Conservation (phyloP, 2,797 vertebrate genomes). For the Hippopotamyrus pictus region DNA sequence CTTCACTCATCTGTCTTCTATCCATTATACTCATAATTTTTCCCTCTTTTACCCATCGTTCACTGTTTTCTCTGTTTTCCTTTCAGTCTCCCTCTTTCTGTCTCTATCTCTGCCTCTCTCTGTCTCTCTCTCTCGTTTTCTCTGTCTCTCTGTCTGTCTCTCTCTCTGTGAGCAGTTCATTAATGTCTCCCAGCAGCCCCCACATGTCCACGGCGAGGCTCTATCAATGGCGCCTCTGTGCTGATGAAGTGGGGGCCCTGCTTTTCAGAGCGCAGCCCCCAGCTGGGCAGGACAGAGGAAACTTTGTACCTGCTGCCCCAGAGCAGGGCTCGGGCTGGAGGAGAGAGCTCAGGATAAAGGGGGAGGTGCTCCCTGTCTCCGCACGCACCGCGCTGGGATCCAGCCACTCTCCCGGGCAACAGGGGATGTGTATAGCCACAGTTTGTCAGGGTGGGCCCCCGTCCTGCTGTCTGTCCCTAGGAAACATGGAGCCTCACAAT, state of each 20-base stretch:
- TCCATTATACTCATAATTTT: background rate
- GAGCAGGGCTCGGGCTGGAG: constrained; percentile 25
- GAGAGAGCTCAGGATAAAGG: background rate
- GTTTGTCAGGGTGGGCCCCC: constrained; percentile 52
- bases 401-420: constrained; percentile 38
- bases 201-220: constrained; percentile 44
- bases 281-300: constrained; percentile 53
- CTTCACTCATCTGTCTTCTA: background rate
- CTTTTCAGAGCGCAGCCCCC: constrained; percentile 35
- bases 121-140: background rate
- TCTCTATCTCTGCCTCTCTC: background rate
- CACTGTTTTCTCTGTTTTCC: background rate
- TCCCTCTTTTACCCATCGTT: background rate
- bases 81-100: background rate
- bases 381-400: constrained; percentile 50
- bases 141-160: background rate
- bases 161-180: constrained; percentile 41
- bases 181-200: constrained; percentile 40
- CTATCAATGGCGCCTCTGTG: constrained; percentile 63
- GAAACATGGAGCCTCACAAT: constrained; percentile 47
- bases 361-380: constrained; percentile 43
- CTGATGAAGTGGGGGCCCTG: constrained; percentile 47
- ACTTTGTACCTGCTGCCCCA: constrained; percentile 50
- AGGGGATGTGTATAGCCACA: constrained; percentile 56
- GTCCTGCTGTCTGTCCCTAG: constrained; percentile 48